Base-by-base conservation (phyloP, 35 echinoderm and acorn worm genomes). In the Anneissia japonica region DNA sequence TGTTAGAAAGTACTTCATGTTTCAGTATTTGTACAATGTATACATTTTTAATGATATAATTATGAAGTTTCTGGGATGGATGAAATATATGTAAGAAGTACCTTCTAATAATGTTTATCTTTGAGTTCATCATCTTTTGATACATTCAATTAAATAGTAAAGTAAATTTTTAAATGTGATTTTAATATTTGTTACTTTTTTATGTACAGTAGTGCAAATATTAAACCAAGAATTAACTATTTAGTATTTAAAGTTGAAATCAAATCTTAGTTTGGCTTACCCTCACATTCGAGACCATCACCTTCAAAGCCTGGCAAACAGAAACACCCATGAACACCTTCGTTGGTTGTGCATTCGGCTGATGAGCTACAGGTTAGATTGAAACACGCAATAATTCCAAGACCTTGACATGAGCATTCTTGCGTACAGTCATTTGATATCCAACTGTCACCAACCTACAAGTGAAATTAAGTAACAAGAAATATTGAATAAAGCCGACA, bases 301-400 rank as follows among this genome's bases (percentile, higher is more conserved):
- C 95, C 95, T n/a, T 35, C 75, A 72, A 86, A 97, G 11, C 95
- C 95, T 76, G 76, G 45, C 30, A 80, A 76, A 77, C 95, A 97
- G 51, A 79, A 82, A 37, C 95, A 97, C 3, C 64, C 41, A 72
- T 85, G 90, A 34, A 89, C 43, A 29, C 91, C 95, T 39, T 79
- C 35, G 0, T 14, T 51, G 13, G 86, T 79, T 29, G 39, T 80
- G 43, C 95, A 97, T 6, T 34, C 32, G 21, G 95, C 95, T 31
- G 91, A 83, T 10, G 73, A 30, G 76, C 86, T 89, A 76, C 95
- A 97, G 0, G 84, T 34, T 32, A 97, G 77, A 35, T 78, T 76
- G 28, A 86, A 90, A 35, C 95, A 97, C 33, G 83, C 73, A 81
- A 90, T 74, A 26, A 81, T 29, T 51, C 95, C 90, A 26, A 84